phyloP scores from a whole-genome alignment of 2,888 invertebrate species.

The Heliconius ismenius region DNA sequence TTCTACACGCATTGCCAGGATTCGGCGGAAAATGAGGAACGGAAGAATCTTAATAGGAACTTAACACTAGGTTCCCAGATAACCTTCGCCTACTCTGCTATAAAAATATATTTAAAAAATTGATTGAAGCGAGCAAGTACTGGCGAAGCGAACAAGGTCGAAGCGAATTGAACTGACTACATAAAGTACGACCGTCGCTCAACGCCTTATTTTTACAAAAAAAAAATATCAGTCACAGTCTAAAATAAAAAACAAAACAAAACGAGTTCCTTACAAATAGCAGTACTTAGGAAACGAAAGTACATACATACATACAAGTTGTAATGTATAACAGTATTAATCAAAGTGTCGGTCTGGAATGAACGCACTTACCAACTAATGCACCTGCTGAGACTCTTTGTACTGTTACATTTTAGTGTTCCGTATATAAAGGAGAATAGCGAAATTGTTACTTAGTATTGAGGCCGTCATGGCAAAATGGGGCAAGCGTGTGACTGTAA shows the following conservation, averaged over 20 bases:
- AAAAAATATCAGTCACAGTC: no score
- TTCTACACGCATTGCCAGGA: no score
- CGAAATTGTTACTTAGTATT: background rate
- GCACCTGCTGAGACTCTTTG: constrained; percentile 41
- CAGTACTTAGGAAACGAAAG: background rate
- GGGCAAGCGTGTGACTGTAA: background rate
- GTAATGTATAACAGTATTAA: constrained; percentile 45
- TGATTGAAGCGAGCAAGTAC: no score
- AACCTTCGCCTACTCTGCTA: no score
- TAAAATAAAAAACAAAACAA: background rate
- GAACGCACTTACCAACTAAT: constrained; percentile 57
- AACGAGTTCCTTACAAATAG: background rate
- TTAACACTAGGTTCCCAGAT: no score
- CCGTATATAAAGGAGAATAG: constrained; percentile 1
- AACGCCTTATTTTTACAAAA: no score
- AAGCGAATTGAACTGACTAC: no score
- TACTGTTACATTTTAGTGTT: constrained; percentile 12
- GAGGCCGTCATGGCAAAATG: background rate
- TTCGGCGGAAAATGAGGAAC: no score
- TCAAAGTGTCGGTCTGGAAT: constrained; percentile 49
- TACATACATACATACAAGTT: constrained; percentile 25
- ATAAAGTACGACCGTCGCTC: no score
- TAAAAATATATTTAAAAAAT: no score
- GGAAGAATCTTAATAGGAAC: no score
- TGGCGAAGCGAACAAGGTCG: no score